Evolutionary conservation across 2,797 vertebrate genomes (phyloP).

Genomic region (Glyptemys insculpta): DNA sequence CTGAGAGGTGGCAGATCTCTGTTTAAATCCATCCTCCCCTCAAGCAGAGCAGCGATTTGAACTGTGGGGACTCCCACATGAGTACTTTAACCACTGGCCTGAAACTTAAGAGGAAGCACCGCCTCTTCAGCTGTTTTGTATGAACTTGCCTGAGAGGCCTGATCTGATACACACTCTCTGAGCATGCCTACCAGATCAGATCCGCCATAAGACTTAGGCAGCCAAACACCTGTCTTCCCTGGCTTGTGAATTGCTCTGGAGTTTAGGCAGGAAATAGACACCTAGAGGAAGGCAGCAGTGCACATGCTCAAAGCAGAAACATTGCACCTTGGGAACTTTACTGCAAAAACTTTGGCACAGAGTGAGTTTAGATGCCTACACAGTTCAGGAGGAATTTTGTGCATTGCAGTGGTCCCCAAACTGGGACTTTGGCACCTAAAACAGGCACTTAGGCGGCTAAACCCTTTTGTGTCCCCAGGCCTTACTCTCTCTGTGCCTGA

Average conservation of each 20-base stretch:
- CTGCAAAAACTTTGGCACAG: too few relatives aligned
- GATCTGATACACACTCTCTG: background rate
- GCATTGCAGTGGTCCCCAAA: too few relatives aligned
- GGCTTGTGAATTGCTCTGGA: background rate
- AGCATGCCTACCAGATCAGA: background rate
- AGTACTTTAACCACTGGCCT: background rate
- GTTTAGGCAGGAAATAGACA: background rate
- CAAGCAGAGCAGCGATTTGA: background rate
- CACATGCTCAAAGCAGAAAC: background rate
- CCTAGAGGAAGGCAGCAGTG: background rate
- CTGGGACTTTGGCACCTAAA: background rate
- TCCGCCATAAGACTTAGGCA: background rate
- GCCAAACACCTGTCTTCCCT: background rate
- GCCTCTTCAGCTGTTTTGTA: background rate
- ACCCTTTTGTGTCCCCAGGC: too few relatives aligned
- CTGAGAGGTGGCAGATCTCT: background rate
- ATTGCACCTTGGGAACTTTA: background rate
- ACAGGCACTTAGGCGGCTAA: too few relatives aligned
- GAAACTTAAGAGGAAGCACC: background rate
- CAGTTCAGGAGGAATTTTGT: too few relatives aligned
- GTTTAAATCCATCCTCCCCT: background rate
- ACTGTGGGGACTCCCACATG: background rate
- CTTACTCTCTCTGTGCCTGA: too few relatives aligned
- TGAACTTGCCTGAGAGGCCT: background rate
- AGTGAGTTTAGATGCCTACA: too few relatives aligned